Evolutionary conservation across 2,888 invertebrate genomes (phyloP), one percentile per base, ranked within the genome.

Genomic region (Agrochola lychnidis): DNA sequence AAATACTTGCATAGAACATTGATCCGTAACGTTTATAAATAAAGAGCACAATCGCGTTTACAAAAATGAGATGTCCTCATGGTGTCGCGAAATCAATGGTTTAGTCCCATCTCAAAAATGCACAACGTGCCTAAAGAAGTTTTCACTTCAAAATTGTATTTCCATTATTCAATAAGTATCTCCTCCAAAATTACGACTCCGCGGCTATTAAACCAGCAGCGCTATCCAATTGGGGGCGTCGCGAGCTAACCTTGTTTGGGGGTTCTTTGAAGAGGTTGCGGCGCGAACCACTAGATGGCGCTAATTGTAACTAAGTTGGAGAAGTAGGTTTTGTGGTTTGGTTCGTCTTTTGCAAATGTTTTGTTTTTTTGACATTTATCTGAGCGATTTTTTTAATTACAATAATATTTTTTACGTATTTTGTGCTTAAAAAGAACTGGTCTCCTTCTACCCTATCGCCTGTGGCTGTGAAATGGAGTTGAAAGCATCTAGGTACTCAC

Each of bases 241-340:
- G 67, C 76, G 68, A 76, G 76, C 73, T 82, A 82, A 84, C 80
- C 76, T 84, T 76, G 86, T 84, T 87, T 73, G 78, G 62, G 16
- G 67, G 74, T 70, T 73, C 82, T 83, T 81, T 78, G 76, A 83
- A 79, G 76, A 81, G 79, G 86, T 88, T 87, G 71, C 70, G 62
- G 63, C 14, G 64, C 9, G 22, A 25, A 42, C 51, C 48, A 30
- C 70, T 86, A 89, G 88, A 84, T 88, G 88, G 81, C 88, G 82
- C 30, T 85, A 76, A 64, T 75, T 71, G 80, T 79, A 71, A 76
- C 71, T 69, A 59, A 75, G 69, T 84, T 83, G 1, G 1, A 25
- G 22, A 62, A 75, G 63, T 62, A 59, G 40, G 53, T 62, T 73
- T 73, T 64, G 78, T 59, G 62, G 48, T 36, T 73, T 57, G 12